Conservation (phyloP, 2,797 vertebrate genomes). For the Aeoliscus strigatus region DNA sequence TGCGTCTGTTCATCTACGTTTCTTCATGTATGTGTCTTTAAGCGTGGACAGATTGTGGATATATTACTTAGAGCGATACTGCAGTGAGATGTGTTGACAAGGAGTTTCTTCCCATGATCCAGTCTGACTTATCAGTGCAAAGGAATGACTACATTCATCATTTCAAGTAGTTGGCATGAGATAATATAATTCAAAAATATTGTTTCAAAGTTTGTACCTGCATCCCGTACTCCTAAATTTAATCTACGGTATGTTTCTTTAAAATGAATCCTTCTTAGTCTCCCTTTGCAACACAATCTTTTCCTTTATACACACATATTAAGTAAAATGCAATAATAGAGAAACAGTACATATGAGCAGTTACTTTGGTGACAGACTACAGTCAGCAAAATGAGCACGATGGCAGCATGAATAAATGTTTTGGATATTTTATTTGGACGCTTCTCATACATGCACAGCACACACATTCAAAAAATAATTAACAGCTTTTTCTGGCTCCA, state of each 20-base stretch:
- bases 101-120: constrained; percentile 20
- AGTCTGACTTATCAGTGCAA: constrained; percentile 6
- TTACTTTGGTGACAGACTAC: too few relatives aligned
- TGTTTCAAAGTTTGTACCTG: too few relatives aligned
- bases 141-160: constrained; percentile 18
- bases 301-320: too few relatives aligned
- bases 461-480: neutral
- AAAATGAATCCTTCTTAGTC: too few relatives aligned
- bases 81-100: constrained; percentile 32
- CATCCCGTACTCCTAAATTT: neutral
- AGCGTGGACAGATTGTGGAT: constrained; percentile 16
- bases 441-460: neutral
- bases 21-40: constrained; percentile 8
- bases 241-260: neutral
- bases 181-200: too few relatives aligned
- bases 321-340: constrained; percentile 2
- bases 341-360: too few relatives aligned
- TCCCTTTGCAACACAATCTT: neutral
- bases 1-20: constrained; percentile 7
- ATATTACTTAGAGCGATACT: constrained; percentile 11
- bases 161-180: constrained; percentile 1
- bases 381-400: too few relatives aligned
- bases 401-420: neutral
- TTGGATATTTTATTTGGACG: too few relatives aligned
- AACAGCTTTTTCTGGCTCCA: neutral